A percentile compares a stretch with the other conserved stretches of the same genome.
These are phyloP conservation scores for Rotaria socialis DNA, from an alignment of 2,888 invertebrate genomes.

Conservation along the genomic window DNA sequence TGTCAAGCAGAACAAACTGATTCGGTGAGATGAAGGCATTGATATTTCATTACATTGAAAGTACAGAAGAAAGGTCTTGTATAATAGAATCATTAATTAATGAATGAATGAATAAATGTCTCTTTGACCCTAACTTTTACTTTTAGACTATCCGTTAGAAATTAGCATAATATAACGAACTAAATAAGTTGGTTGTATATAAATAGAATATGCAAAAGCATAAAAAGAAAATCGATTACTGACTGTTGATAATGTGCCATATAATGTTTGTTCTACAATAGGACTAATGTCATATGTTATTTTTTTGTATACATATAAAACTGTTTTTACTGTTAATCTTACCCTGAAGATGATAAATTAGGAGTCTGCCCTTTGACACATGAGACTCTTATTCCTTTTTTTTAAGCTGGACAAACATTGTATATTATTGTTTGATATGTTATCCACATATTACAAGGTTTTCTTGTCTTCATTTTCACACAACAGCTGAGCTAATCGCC, in stretches of 20 bases:
- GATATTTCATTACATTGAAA: no score
- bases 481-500: conserved; percentile 5
- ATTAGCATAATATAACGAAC: not conserved
- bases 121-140: not conserved
- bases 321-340: not conserved
- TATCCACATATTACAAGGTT: not conserved
- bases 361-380: not conserved
- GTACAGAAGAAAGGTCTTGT: no score
- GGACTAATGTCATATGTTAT: not conserved
- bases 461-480: not conserved
- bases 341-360: not conserved
- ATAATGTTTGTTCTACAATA: not conserved
- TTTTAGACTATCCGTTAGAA: not conserved
- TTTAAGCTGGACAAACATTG: not conserved
- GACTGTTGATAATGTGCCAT: not conserved
- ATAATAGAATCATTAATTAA: no score
- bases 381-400: not conserved
- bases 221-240: not conserved
- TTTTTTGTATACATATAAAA: not conserved
- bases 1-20: no score
- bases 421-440: not conserved
- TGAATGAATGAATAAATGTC: not conserved
- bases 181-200: no score
- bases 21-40: no score
- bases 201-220: not conserved